These are phyloP conservation scores for Hecatera dysodea DNA, from an alignment of 2,888 invertebrate genomes.

Conservation along the genomic window DNA sequence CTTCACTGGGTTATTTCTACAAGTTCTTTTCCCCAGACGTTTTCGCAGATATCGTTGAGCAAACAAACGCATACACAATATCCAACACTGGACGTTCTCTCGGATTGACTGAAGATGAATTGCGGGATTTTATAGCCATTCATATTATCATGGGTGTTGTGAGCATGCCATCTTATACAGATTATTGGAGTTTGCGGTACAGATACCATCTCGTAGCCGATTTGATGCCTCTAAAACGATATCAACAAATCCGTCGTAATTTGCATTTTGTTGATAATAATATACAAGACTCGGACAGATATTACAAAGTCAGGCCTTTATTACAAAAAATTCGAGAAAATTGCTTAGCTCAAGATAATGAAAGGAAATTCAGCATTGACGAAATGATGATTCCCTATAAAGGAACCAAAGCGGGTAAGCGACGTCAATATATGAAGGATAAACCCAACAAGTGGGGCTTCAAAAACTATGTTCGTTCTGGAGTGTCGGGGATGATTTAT, in stretches of 20 bases:
- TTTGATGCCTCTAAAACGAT: not conserved
- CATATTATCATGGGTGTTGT: slow-evolving; percentile 1
- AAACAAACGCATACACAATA: not conserved
- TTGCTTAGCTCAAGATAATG: not conserved
- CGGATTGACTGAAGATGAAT: not conserved
- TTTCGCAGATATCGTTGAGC: not conserved
- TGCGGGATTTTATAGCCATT: not conserved
- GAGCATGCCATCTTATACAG: not conserved
- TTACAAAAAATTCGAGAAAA: not conserved
- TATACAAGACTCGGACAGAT: not conserved
- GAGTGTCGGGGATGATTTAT: not conserved
- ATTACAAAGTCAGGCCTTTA: slow-evolving; percentile 7
- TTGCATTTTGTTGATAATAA: slow-evolving; percentile 4
- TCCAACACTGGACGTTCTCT: not conserved
- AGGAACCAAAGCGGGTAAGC: slow-evolving; percentile 1
- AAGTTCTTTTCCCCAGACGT: slow-evolving; percentile 7
- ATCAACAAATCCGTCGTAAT: not conserved
- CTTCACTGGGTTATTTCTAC: too few relatives aligned
- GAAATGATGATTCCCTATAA: slow-evolving; percentile 14
- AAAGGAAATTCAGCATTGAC: slow-evolving; percentile 6
- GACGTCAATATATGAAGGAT: not conserved
- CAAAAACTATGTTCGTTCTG: not conserved
- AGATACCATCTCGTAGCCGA: not conserved
- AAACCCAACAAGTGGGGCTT: too few relatives aligned
- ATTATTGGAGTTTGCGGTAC: not conserved